A percentile compares a stretch with the other conserved stretches of the same genome.
Evolutionary conservation across 2,797 vertebrate genomes (phyloP).

Genomic region (Columba guinea): DNA sequence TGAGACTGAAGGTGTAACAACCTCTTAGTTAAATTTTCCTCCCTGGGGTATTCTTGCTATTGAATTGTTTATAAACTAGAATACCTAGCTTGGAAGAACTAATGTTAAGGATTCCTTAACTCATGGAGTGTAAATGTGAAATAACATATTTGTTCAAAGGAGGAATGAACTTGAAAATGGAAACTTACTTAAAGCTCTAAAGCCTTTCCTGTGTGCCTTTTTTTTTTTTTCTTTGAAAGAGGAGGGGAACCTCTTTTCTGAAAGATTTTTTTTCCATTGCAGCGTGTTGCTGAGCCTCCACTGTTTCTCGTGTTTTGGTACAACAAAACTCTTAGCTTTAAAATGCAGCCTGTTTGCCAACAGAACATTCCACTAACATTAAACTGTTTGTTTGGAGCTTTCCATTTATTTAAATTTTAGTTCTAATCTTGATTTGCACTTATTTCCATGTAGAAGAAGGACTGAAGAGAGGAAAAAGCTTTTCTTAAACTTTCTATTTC

Average conservation of each 20-base stretch:
- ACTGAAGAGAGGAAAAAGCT: neutral
- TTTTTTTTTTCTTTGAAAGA: neutral
- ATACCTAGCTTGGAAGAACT: no score
- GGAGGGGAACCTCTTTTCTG: neutral
- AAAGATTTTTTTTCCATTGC: neutral
- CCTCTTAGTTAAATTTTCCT: neutral
- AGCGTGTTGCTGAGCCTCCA: neutral
- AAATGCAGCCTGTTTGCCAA: constrained; percentile 44
- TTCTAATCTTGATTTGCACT: neutral
- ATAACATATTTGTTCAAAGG: neutral
- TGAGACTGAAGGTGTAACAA: neutral
- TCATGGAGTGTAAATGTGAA: neutral
- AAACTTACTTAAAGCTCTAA: neutral
- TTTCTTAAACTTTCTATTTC: neutral
- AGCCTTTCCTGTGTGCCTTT: neutral
- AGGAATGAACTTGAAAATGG: neutral
- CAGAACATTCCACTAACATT: constrained; percentile 28
- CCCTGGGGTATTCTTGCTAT: neutral
- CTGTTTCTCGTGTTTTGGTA: constrained; percentile 5
- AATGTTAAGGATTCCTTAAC: neutral
- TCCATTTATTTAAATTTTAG: constrained; percentile 5
- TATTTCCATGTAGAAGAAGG: neutral
- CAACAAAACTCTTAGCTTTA: constrained; percentile 28
- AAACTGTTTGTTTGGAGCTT: constrained; percentile 18
- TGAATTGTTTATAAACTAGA: neutral